A percentile compares a stretch with the other conserved stretches of the same genome.
Evolutionary conservation across 2,888 invertebrate genomes (phyloP).

Genomic region (Tachystola acroxantha): DNA sequence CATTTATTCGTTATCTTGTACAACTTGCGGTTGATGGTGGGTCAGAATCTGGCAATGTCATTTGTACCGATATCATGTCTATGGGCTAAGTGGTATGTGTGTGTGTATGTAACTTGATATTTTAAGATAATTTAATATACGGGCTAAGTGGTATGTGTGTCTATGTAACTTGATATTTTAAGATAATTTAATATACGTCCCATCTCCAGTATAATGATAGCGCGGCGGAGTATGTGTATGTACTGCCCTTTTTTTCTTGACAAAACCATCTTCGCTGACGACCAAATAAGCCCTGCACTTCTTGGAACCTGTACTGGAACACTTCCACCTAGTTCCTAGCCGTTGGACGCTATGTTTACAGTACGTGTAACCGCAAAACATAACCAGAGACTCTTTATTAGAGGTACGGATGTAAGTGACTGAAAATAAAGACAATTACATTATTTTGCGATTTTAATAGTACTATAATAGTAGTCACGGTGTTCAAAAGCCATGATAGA

Average conservation of each 20-base stretch:
- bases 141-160: too few species aligned
- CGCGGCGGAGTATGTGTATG: constrained; percentile 2
- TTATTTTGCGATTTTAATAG: too few species aligned
- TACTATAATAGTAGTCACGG: too few species aligned
- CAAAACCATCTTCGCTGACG: constrained; percentile 1
- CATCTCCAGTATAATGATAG: not conserved
- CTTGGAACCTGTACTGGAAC: not conserved
- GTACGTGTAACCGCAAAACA: constrained; percentile 4
- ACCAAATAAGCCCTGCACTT: constrained; percentile 10
- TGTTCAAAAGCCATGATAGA: too few species aligned
- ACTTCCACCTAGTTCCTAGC: constrained; percentile 6
- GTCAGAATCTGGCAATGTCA: too few species aligned
- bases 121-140: too few species aligned
- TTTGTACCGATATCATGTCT: too few species aligned
- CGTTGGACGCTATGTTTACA: not conserved
- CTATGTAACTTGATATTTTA: too few species aligned
- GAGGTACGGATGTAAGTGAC: not conserved
- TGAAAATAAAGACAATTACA: constrained; percentile 8
- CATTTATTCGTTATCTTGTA: too few species aligned
- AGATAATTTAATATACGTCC: constrained; percentile 2
- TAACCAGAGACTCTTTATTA: not conserved
- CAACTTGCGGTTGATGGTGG: too few species aligned
- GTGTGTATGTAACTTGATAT: too few species aligned
- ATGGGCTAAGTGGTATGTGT: too few species aligned
- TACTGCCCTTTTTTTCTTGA: not conserved